phyloP scores from a whole-genome alignment of 2,888 invertebrate genomes.

The Xestia xanthographa region DNA sequence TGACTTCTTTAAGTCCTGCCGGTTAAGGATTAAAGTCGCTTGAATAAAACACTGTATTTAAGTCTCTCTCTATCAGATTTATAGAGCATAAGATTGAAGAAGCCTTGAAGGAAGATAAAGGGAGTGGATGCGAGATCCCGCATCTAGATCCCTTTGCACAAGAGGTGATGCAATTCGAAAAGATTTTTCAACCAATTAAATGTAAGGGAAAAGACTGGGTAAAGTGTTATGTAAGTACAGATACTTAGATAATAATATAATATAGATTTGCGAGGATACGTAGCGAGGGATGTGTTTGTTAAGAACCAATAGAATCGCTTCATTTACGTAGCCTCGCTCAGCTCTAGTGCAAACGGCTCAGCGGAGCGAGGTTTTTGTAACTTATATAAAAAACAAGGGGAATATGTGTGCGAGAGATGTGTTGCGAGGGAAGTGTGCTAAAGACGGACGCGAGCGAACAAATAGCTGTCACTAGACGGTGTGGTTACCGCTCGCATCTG shows the following conservation, averaged over 20 bases:
- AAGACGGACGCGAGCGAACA: no score
- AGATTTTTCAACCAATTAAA: constrained; percentile 90
- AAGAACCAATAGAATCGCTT: no score
- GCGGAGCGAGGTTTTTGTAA: no score
- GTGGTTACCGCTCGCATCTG: no score
- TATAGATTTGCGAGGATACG: no score
- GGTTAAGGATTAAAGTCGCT: constrained; percentile 11
- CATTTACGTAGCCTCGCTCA: no score
- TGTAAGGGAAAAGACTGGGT: constrained; percentile 95
- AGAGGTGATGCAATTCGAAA: constrained; percentile 94
- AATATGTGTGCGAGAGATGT: no score
- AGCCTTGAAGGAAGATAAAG: constrained; percentile 81
- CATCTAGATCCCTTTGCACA: constrained; percentile 90
- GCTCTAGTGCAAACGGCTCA: no score
- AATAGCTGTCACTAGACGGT: no score
- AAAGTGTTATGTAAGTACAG: constrained; percentile 91
- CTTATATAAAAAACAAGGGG: no score
- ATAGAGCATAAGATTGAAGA: constrained; percentile 81
- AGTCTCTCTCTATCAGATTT: constrained; percentile 70
- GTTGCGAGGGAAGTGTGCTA: no score
- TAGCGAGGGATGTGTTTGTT: no score
- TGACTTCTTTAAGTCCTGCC: background rate
- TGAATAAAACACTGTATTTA: constrained; percentile 7
- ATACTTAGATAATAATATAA: background rate
- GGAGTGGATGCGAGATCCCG: constrained; percentile 83